Conservation (phyloP, 2,113 vertebrate genomes). For the Himantopus leucocephalus region DNA sequence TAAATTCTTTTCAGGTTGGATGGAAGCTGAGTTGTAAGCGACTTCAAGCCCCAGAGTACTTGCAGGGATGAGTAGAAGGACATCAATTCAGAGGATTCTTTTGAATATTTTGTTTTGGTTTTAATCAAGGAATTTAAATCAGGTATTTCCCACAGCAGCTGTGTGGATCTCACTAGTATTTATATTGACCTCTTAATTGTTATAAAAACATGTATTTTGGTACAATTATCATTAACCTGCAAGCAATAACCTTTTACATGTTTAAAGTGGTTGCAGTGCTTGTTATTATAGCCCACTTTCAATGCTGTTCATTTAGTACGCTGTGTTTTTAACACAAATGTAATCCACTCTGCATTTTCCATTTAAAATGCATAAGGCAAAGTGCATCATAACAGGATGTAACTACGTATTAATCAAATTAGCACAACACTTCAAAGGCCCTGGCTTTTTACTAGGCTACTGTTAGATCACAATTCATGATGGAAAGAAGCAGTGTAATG, state of each 20-base stretch:
- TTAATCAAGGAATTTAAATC: slow-evolving; percentile 13
- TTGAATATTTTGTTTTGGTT: neutral
- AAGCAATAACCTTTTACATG: slow-evolving; percentile 70
- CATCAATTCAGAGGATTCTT: neutral
- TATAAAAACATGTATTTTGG: slow-evolving; percentile 71
- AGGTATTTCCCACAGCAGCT: slow-evolving; percentile 16
- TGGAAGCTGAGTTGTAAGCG: neutral
- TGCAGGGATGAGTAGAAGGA: neutral
- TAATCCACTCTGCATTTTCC: slow-evolving; percentile 79
- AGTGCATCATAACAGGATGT: slow-evolving; percentile 86
- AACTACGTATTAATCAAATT: slow-evolving; percentile 87
- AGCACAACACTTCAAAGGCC: slow-evolving; percentile 83
- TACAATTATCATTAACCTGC: slow-evolving; percentile 73
- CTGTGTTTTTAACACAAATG: slow-evolving; percentile 76
- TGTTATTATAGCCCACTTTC: slow-evolving; percentile 73
- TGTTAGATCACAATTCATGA: slow-evolving; percentile 79
- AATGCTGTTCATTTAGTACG: slow-evolving; percentile 72
- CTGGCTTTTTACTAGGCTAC: slow-evolving; percentile 73
- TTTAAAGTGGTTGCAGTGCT: slow-evolving; percentile 66
- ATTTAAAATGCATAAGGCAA: slow-evolving; percentile 86
- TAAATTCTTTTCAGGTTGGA: neutral
- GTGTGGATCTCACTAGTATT: slow-evolving; percentile 54
- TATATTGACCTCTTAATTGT: slow-evolving; percentile 71
- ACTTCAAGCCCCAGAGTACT: neutral
- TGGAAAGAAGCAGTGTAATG: slow-evolving; percentile 75